These are phyloP conservation scores for Furcifer pardalis DNA, from an alignment of 2,797 vertebrate species.

Conservation along the genomic window DNA sequence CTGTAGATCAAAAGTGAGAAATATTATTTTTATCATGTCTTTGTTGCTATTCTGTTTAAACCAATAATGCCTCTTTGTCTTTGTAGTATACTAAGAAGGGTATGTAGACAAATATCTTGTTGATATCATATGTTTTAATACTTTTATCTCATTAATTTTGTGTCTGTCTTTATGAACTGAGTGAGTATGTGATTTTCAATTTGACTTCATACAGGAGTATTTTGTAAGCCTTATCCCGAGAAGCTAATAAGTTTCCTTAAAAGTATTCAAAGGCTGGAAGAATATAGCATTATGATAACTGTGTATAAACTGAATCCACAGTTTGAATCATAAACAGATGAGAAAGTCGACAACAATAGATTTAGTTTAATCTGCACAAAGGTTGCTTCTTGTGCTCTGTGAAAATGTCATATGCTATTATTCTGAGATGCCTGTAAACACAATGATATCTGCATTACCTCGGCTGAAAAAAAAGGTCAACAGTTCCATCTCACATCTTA, in stretches of 20 bases:
- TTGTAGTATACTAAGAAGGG: background rate
- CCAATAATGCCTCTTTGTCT: background rate
- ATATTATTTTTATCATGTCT: background rate
- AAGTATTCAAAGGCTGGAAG: background rate
- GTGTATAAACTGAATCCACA: background rate
- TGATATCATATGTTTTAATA: background rate
- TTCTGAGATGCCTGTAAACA: constrained; percentile 60
- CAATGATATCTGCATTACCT: constrained; percentile 68
- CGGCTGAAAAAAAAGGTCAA: constrained; percentile 79
- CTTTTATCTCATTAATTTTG: background rate
- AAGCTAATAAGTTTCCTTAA: background rate
- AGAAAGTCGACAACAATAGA: constrained; percentile 5
- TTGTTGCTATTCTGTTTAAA: background rate
- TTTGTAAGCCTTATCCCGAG: constrained; percentile 5
- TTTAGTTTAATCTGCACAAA: constrained; percentile 4
- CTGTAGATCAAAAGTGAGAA: background rate
- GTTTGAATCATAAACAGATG: constrained; percentile 1
- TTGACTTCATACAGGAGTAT: background rate
- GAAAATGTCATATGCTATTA: background rate
- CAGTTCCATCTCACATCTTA: constrained; percentile 60
- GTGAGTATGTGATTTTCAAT: fast-evolving
- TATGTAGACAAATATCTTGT: background rate
- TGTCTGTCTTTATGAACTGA: background rate
- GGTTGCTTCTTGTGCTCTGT: background rate
- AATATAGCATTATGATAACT: background rate